Percentiles rank a stretch among this genome's conserved stretches.
Evolutionary conservation across 2,113 vertebrate species (phyloP).

Genomic region (Myanophis thanlyinensis): DNA sequence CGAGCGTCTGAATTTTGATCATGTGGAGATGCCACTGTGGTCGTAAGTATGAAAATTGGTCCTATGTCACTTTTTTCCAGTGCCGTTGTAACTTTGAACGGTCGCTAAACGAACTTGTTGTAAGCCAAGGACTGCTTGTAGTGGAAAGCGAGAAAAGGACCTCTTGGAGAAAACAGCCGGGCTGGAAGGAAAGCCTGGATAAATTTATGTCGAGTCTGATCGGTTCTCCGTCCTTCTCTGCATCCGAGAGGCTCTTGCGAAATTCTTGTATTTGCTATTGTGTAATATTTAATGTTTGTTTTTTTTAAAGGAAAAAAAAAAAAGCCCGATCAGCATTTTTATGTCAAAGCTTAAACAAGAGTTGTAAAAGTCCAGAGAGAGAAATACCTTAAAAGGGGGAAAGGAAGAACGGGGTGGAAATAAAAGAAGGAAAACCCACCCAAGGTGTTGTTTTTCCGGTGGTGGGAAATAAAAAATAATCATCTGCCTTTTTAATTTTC

Average conservation of each 20-base stretch:
- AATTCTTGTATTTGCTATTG: constrained; percentile 6
- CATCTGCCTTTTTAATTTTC: not conserved
- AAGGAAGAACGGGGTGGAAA: not conserved
- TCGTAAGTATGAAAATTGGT: not conserved
- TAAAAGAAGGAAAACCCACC: not conserved
- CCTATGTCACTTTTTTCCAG: not conserved
- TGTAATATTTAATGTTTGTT: constrained; percentile 13
- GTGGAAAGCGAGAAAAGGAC: not conserved
- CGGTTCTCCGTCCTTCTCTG: not conserved
- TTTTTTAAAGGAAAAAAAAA: not conserved
- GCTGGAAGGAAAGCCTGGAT: too few species aligned
- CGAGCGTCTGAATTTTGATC: not conserved
- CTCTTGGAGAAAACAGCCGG: too few species aligned
- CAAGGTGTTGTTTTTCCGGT: not conserved
- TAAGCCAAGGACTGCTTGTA: not conserved
- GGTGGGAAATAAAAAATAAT: not conserved
- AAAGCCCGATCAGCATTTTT: constrained; percentile 37
- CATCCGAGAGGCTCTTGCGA: not conserved
- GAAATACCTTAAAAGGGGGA: not conserved
- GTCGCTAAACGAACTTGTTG: not conserved
- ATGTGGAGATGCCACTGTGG: fast-evolving
- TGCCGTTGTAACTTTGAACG: not conserved
- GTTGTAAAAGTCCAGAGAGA: not conserved
- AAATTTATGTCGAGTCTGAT: not conserved
- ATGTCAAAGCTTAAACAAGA: constrained; percentile 61